Percentiles rank a stretch among this genome's conserved stretches.
Conservation (phyloP, 2,888 invertebrate genomes). For the Cephus sareptanus region DNA sequence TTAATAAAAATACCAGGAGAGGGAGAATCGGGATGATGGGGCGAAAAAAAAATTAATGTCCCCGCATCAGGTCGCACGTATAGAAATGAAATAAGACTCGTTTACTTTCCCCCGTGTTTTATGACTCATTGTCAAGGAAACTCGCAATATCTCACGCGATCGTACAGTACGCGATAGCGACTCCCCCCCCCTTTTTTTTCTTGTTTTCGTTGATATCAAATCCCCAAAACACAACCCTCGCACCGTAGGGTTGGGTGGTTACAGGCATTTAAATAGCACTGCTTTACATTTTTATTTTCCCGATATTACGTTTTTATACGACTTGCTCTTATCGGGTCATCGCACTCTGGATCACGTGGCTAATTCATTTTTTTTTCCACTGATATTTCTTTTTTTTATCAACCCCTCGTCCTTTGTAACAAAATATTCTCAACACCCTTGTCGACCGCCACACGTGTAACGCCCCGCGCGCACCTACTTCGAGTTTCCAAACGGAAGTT, state of each 20-base stretch:
- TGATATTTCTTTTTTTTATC: neutral
- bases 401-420: neutral
- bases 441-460: neutral
- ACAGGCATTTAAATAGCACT: neutral
- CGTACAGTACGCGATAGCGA: conserved; percentile 25
- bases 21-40: too few species aligned
- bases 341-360: conserved; percentile 12
- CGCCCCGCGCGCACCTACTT: neutral
- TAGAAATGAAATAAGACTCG: neutral
- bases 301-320: neutral
- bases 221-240: neutral
- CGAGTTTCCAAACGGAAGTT: conserved; percentile 40
- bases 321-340: neutral
- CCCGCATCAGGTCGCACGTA: neutral
- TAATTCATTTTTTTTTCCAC: conserved; percentile 17
- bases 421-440: neutral
- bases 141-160: conserved; percentile 24
- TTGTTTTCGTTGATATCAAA: neutral
- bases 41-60: neutral
- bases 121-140: conserved; percentile 10
- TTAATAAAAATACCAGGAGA: neutral
- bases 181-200: conserved; percentile 9
- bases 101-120: conserved; percentile 9
- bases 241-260: neutral
- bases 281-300: neutral